Conservation (phyloP, 2,888 invertebrate genomes). For the Hedya salicella region DNA sequence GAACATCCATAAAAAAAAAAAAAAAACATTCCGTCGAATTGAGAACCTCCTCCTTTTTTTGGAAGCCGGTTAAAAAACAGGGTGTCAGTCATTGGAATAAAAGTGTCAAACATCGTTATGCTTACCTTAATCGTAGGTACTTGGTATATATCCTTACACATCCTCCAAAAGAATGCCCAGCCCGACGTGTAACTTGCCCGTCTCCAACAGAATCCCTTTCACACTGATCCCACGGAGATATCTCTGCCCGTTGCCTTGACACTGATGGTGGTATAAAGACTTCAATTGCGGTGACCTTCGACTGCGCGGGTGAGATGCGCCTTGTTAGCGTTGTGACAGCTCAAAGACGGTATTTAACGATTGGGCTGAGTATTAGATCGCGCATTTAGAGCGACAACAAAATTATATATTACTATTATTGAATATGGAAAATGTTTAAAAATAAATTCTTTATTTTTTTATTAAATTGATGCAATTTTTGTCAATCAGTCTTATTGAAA, state of each 20-base stretch:
- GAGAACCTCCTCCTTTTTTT: too few relatives aligned
- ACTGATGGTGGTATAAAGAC: slow-evolving; percentile 76
- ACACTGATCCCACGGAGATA: slow-evolving; percentile 57
- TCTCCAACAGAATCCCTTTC: slow-evolving; percentile 42
- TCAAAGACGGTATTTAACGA: slow-evolving; percentile 36
- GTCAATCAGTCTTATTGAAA: too few relatives aligned
- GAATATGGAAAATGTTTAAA: too few relatives aligned
- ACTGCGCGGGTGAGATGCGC: slow-evolving; percentile 52
- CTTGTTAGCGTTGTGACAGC: slow-evolving; percentile 30
- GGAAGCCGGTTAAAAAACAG: too few relatives aligned
- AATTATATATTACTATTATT: background rate
- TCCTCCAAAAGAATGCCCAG: background rate
- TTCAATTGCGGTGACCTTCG: slow-evolving; percentile 58
- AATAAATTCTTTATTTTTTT: too few relatives aligned
- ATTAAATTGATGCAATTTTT: too few relatives aligned
- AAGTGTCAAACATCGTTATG: too few relatives aligned
- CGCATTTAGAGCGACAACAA: background rate
- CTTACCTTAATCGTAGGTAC: too few relatives aligned
- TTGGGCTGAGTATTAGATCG: slow-evolving; percentile 4
- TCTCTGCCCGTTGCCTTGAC: slow-evolving; percentile 74
- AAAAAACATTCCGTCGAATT: too few relatives aligned
- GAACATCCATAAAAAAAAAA: too few relatives aligned
- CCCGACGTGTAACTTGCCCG: background rate
- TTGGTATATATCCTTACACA: too few relatives aligned
- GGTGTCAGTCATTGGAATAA: too few relatives aligned